These are phyloP conservation scores for Chaetura pelagica DNA, from an alignment of 2,113 vertebrate genomes.

Conservation along the genomic window DNA sequence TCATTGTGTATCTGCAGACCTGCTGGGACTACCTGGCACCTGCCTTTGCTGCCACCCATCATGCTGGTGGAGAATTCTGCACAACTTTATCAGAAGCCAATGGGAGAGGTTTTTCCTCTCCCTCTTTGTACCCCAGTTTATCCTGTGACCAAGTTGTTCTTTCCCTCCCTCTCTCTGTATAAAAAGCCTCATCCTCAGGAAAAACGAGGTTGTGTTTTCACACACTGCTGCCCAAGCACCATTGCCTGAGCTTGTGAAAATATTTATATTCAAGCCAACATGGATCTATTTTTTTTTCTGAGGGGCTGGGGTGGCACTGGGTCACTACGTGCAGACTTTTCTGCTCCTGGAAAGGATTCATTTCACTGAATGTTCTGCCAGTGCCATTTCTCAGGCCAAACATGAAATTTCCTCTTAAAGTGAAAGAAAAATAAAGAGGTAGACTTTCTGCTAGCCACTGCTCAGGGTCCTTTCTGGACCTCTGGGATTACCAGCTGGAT, in stretches of 20 bases:
- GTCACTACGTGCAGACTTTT: background rate
- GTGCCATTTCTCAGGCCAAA: background rate
- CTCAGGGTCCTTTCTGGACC: background rate
- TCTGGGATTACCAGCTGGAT: background rate
- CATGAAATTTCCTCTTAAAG: background rate
- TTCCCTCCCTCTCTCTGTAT: background rate
- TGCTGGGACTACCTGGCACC: background rate
- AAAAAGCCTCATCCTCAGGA: background rate
- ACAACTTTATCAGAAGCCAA: background rate
- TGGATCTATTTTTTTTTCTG: background rate
- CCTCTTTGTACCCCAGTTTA: background rate
- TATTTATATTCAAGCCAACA: background rate
- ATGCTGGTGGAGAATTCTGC: background rate
- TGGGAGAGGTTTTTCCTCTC: background rate
- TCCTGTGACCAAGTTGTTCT: background rate
- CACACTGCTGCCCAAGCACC: background rate
- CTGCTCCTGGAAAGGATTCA: background rate
- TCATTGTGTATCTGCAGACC: background rate
- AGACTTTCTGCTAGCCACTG: rapidly evolving
- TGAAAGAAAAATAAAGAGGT: background rate
- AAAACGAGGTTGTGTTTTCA: background rate
- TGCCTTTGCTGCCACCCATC: background rate
- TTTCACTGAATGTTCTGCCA: background rate
- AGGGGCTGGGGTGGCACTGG: rapidly evolving
- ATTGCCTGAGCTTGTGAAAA: background rate